These are phyloP conservation scores for Champsocephalus esox DNA, from an alignment of 2,797 vertebrate species.

Conservation along the genomic window DNA sequence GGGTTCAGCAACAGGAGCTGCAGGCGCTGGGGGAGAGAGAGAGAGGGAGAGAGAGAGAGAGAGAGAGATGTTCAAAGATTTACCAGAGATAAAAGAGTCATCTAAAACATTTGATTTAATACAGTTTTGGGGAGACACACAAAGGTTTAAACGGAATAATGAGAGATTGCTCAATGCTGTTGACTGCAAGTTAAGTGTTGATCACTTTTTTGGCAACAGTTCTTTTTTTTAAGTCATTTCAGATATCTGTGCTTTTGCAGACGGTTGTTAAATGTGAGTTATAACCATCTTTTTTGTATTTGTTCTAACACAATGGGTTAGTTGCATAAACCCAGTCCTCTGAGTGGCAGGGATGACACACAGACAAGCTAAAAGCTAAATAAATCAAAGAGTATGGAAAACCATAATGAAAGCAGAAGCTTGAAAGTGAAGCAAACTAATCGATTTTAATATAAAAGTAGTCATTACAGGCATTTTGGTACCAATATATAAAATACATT, in stretches of 20 bases:
- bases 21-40: conserved; percentile 86
- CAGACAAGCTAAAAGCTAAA: background rate
- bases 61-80: background rate
- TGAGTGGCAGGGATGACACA: background rate
- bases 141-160: background rate
- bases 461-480: too few relatives aligned
- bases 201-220: background rate
- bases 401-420: too few relatives aligned
- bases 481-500: too few relatives aligned
- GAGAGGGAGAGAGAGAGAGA: conserved; percentile 12
- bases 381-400: too few relatives aligned
- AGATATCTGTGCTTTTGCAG: background rate
- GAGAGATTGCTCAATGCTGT: background rate
- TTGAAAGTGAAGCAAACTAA: too few relatives aligned
- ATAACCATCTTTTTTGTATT: background rate
- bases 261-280: conserved; percentile 4
- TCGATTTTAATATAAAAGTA: too few relatives aligned
- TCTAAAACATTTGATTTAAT: background rate
- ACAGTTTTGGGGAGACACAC: background rate
- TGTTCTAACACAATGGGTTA: background rate
- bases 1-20: conserved; percentile 96
- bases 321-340: background rate
- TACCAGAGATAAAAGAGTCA: background rate
- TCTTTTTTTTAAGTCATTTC: background rate
- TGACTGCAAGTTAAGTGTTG: background rate